These are phyloP conservation scores for Notocelia uddmanniana DNA, from an alignment of 2,888 invertebrate genomes.

Conservation along the genomic window DNA sequence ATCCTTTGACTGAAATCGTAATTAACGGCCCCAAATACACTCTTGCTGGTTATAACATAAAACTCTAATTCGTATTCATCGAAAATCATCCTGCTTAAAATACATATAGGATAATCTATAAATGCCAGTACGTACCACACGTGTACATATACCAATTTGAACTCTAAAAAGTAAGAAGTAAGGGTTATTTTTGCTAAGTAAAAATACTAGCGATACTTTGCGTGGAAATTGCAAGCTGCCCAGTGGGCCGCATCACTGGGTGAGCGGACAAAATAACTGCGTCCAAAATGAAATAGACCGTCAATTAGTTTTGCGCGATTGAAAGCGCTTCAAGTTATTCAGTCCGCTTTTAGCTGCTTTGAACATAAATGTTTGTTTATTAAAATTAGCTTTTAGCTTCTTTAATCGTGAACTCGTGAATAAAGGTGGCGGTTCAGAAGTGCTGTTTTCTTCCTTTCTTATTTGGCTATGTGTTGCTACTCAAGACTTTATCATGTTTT, in stretches of 20 bases:
- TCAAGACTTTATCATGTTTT: too few relatives aligned
- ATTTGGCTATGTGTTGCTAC: too few relatives aligned
- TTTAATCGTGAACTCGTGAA: not conserved
- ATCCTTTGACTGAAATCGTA: not conserved
- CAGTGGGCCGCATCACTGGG: conserved; percentile 41
- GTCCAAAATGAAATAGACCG: conserved; percentile 37
- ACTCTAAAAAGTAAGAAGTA: not conserved
- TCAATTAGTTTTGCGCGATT: conserved; percentile 45
- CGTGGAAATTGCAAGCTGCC: conserved; percentile 31
- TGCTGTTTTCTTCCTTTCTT: too few relatives aligned
- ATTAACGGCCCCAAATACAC: not conserved
- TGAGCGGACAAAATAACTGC: conserved; percentile 47
- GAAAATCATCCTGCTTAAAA: not conserved
- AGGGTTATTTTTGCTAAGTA: not conserved
- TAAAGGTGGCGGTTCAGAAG: too few relatives aligned
- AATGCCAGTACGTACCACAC: not conserved
- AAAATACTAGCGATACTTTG: conserved; percentile 2
- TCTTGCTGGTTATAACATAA: not conserved
- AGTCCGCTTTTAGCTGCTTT: conserved; percentile 18
- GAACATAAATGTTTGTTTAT: conserved; percentile 7
- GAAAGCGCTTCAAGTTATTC: conserved; percentile 16
- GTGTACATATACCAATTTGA: not conserved
- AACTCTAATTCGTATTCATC: not conserved
- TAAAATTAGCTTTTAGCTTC: not conserved
- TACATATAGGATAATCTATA: not conserved